phyloP scores from a whole-genome alignment of 2,888 invertebrate genomes.

The Chaitophorus viminalis region DNA sequence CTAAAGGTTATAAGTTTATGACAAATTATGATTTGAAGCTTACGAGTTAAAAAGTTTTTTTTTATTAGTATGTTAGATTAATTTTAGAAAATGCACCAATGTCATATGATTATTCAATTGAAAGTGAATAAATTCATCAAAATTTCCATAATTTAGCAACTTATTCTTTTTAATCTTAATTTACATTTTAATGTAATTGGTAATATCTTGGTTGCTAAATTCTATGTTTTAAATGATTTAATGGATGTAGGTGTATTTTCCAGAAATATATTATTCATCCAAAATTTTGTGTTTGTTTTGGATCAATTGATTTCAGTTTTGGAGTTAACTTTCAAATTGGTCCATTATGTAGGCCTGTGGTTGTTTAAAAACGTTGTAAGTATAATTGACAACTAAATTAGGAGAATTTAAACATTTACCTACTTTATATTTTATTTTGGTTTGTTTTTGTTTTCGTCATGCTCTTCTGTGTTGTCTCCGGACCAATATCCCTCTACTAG shows the following conservation, averaged over 20 bases:
- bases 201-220: conserved; percentile 44
- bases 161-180: conserved; percentile 25
- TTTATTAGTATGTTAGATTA: neutral
- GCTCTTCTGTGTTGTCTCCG: conserved; percentile 67
- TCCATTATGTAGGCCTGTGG: conserved; percentile 51
- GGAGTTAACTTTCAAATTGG: conserved; percentile 61
- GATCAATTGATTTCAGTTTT: conserved; percentile 62
- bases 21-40: neutral
- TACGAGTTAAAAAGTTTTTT: neutral
- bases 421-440: conserved; percentile 59
- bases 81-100: neutral
- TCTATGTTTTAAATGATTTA: conserved; percentile 37
- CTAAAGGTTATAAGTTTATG: neutral
- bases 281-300: conserved; percentile 60
- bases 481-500: conserved; percentile 62
- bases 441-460: conserved; percentile 63
- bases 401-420: conserved; percentile 58
- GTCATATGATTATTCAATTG: conserved; percentile 18
- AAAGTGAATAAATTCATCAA: conserved; percentile 23
- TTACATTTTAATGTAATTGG: neutral
- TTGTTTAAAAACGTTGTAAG: conserved; percentile 59
- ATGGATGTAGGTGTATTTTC: conserved; percentile 51
- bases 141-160: conserved; percentile 58
- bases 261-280: conserved; percentile 56
- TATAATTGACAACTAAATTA: conserved; percentile 60